These are phyloP conservation scores for Budorcas taxicolor DNA, from an alignment of 2,113 vertebrate genomes.

Conservation along the genomic window DNA sequence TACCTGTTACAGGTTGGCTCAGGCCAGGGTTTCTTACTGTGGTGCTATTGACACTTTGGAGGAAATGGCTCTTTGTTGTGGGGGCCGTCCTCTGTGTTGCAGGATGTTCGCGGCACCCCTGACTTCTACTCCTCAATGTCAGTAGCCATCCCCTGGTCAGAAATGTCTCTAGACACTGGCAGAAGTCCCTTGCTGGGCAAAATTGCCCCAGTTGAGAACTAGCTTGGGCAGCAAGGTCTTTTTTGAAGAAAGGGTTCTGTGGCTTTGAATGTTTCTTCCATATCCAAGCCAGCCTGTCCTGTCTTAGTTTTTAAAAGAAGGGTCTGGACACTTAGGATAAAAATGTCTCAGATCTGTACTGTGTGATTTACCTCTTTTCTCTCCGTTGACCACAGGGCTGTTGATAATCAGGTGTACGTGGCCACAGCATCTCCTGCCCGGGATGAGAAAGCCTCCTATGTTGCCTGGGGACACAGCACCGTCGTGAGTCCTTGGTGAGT, in stretches of 20 bases:
- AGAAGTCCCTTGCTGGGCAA: background rate
- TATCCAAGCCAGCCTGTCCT: background rate
- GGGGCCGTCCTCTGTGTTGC: background rate
- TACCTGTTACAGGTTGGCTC: background rate
- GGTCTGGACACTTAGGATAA: background rate
- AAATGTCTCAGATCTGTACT: background rate
- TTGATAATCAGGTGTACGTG: slow-evolving; percentile 95
- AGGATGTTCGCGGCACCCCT: background rate
- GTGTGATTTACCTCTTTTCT: background rate
- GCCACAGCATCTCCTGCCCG: slow-evolving; percentile 93
- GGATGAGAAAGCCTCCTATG: slow-evolving; percentile 89
- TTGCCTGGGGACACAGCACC: slow-evolving; percentile 97
- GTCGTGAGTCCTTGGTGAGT: slow-evolving; percentile 94
- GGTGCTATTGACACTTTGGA: background rate
- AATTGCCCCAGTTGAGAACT: background rate
- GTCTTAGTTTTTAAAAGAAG: background rate
- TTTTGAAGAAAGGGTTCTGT: background rate
- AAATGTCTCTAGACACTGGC: background rate
- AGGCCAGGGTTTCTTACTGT: no score
- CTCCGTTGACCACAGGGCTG: slow-evolving; percentile 79
- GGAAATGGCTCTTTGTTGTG: background rate
- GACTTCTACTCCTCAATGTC: background rate
- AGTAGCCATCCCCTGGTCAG: background rate
- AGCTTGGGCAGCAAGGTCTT: background rate
- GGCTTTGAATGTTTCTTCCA: background rate